Conservation (phyloP, 2,797 vertebrate species). For the Xyrichtys novacula region DNA sequence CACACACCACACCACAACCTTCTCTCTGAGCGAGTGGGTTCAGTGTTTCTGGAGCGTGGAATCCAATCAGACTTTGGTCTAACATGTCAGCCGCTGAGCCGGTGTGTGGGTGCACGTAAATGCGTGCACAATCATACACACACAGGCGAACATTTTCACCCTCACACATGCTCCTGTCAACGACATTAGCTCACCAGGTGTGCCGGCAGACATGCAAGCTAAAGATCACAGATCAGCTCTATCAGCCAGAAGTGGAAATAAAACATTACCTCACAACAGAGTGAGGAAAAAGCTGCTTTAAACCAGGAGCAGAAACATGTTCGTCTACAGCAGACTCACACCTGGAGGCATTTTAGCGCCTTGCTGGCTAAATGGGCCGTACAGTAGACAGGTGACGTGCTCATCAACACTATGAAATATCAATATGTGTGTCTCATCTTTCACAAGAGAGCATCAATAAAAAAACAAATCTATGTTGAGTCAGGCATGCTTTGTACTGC, state of each 20-base stretch:
- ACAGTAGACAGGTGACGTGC: constrained; percentile 44
- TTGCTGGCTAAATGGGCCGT: constrained; percentile 44
- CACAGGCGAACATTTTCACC: background rate
- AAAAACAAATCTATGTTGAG: background rate
- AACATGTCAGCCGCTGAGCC: constrained; percentile 63
- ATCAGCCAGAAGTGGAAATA: constrained; percentile 29
- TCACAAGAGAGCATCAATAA: constrained; percentile 2
- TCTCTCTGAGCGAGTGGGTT: constrained; percentile 50
- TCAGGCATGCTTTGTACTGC: background rate
- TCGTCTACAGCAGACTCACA: constrained; percentile 29
- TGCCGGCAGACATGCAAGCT: constrained; percentile 20
- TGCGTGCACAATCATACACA: background rate
- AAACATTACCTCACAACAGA: constrained; percentile 11
- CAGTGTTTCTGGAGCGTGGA: constrained; percentile 72
- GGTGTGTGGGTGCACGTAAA: constrained; percentile 9
- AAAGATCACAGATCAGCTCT: constrained; percentile 43
- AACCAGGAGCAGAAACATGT: background rate
- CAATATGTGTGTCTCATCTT: constrained; percentile 47
- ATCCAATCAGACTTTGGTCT: constrained; percentile 69
- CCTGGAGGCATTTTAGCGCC: constrained; percentile 37
- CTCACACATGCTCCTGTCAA: background rate
- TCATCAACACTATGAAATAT: constrained; percentile 50
- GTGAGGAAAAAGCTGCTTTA: constrained; percentile 33
- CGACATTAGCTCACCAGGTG: constrained; percentile 45
- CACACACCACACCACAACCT: constrained; percentile 22